Evolutionary conservation across 1,140 invertebrate species (phyloP), one percentile per base, ranked within the genome.

Genomic region (Pachypsylla venusta): DNA sequence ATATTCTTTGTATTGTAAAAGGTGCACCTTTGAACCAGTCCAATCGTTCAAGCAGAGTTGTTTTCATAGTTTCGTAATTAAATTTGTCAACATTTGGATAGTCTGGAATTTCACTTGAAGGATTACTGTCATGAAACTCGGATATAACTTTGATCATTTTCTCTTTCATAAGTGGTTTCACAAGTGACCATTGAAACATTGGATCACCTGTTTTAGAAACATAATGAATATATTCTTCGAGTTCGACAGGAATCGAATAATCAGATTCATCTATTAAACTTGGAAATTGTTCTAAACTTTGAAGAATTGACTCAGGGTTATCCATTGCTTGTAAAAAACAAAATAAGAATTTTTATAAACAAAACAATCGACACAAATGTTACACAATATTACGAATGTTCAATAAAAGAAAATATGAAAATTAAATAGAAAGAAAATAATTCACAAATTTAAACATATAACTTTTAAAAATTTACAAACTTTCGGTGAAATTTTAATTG

Each of bases 1-100:
- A 95, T 42, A 98, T 81, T 60, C 94, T 78, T 71, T 98, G 94
- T 55, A 98, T 85, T 12, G 95, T 98, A 67, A 98, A 98, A 0
- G 94, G 95, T 1, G 93, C 91, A 57, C 90, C 89, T 27, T 79
- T 80, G 72, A 86, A 87, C 1, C 80, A 81, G 64, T 95, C 90
- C 0, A 95, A 70, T 25, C 85, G 79, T 66, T 93, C 85, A 24
- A 95, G 71, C 16, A 95, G 78, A 65, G 83, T 84, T 54, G 81
- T 82, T 68, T 89, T 90, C 83, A 93, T 88, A 2, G 79, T 82
- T 65, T 93, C 89, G 71, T 88, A 94, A 67, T 90, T 89, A 63
- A 93, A 93, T 13, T 85, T 79, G 66, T 93, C 89, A 24, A 93
- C 87, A 70, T 95, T 95, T 0, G 89, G 89, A 66, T 83, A 88